phyloP scores from a whole-genome alignment of 1,140 invertebrate species.

The Theocolax elegans region DNA sequence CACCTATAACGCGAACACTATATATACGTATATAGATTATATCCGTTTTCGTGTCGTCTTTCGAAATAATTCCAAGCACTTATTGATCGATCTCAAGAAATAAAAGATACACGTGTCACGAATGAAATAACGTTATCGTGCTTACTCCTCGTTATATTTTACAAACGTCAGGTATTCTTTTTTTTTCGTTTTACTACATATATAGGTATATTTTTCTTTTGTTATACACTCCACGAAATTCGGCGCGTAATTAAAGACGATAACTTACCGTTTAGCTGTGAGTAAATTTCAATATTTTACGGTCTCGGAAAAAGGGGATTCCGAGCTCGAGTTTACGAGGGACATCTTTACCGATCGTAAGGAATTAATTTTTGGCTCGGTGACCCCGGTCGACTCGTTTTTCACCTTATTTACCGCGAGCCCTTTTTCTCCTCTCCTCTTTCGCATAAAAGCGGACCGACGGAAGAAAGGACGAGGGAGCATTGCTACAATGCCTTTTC shows the following conservation, averaged over 20 bases:
- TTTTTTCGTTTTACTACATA: no score
- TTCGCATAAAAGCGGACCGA: background rate
- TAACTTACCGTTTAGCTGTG: conserved; percentile 20
- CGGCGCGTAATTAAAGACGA: conserved; percentile 32
- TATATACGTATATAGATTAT: no score
- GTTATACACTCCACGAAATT: background rate
- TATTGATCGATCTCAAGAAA: no score
- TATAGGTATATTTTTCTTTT: no score
- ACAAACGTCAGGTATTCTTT: no score
- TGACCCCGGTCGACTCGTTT: conserved; percentile 6
- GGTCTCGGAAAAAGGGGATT: background rate
- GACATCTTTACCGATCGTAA: conserved; percentile 29
- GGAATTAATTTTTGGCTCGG: conserved; percentile 32
- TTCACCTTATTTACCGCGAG: conserved; percentile 33
- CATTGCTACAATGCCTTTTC: no score
- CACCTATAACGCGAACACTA: no score
- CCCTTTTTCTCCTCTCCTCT: background rate
- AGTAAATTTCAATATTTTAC: conserved; percentile 33
- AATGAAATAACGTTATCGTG: no score
- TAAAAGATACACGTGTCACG: no score
- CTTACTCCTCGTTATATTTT: no score
- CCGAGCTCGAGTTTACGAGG: conserved; percentile 4
- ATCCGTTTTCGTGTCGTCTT: no score
- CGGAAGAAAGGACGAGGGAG: background rate
- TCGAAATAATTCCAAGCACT: no score